phyloP scores from a whole-genome alignment of 1,140 invertebrate genomes.

The Drosophila nigrodunni region DNA sequence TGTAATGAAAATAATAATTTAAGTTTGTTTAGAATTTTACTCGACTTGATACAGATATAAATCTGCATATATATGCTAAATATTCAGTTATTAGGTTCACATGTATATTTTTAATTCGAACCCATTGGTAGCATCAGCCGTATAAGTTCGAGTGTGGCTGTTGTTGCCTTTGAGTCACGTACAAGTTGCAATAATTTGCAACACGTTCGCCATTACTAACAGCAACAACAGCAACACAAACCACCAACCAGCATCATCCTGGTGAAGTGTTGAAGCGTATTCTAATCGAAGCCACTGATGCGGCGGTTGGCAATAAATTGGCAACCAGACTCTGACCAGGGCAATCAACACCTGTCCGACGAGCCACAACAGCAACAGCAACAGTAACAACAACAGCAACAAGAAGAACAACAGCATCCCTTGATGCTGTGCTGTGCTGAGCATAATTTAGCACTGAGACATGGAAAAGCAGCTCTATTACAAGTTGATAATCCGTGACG shows the following conservation, averaged over 20 bases:
- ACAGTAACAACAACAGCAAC: constrained; percentile 13
- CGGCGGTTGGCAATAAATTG: constrained; percentile 47
- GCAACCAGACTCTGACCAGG: constrained; percentile 36
- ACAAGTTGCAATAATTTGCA: constrained; percentile 76
- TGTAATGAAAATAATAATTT: no score
- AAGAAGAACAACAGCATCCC: constrained; percentile 12
- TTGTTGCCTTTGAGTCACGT: constrained; percentile 56
- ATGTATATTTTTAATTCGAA: no score
- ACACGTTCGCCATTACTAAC: constrained; percentile 58
- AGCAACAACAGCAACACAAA: constrained; percentile 13
- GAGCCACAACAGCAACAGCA: constrained; percentile 26
- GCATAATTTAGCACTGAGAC: constrained; percentile 64
- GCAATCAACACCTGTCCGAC: constrained; percentile 74
- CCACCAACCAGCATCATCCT: constrained; percentile 36
- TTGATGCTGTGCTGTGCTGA: constrained; percentile 18
- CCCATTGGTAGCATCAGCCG: background rate
- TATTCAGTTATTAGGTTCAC: no score
- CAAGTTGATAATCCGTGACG: constrained; percentile 79
- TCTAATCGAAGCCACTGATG: constrained; percentile 49
- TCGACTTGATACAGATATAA: no score
- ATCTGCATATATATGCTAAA: no score
- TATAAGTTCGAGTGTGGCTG: constrained; percentile 34
- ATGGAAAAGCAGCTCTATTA: constrained; percentile 55
- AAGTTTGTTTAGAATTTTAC: no score
- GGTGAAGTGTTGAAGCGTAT: constrained; percentile 37